These are phyloP conservation scores for Eublepharis macularius DNA, from an alignment of 2,113 vertebrate species.

Conservation along the genomic window DNA sequence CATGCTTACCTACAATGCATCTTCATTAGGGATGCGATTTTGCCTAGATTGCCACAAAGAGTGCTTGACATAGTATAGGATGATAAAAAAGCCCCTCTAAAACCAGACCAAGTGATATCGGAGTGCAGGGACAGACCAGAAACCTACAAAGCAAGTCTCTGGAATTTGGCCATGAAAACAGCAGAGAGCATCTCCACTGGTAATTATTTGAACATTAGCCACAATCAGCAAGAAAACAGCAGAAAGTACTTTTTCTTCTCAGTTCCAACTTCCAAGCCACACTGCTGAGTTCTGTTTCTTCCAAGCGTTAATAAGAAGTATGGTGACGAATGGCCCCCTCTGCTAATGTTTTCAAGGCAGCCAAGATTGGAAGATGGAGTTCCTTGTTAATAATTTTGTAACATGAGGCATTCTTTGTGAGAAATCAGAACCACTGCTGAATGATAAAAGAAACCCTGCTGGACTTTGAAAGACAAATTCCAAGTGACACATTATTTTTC, in stretches of 20 bases:
- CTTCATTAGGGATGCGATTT: slow-evolving; percentile 58
- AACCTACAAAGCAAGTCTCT: slow-evolving; percentile 28
- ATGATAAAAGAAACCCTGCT: slow-evolving; percentile 14
- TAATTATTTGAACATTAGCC: slow-evolving; percentile 74
- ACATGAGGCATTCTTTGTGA: slow-evolving; percentile 1
- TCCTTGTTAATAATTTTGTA: slow-evolving; percentile 53
- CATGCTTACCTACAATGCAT: slow-evolving; percentile 8
- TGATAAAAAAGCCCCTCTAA: slow-evolving; percentile 27
- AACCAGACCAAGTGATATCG: slow-evolving; percentile 33
- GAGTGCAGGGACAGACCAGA: slow-evolving; percentile 42
- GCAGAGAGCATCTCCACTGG: slow-evolving; percentile 57
- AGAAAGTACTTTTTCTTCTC: slow-evolving; percentile 65
- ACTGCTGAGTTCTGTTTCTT: slow-evolving; percentile 68
- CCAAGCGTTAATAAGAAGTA: slow-evolving; percentile 71
- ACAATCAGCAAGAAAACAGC: slow-evolving; percentile 63
- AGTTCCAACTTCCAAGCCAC: slow-evolving; percentile 58
- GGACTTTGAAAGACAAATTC: slow-evolving; percentile 21
- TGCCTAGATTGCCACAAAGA: slow-evolving; percentile 24
- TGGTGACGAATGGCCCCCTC: slow-evolving; percentile 64
- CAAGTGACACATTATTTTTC: slow-evolving; percentile 22
- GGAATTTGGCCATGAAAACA: slow-evolving; percentile 61
- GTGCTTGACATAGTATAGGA: slow-evolving; percentile 26
- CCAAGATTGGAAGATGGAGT: slow-evolving; percentile 52
- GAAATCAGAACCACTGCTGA: slow-evolving; percentile 15
- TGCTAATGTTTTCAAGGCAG: slow-evolving; percentile 65